phyloP scores from a whole-genome alignment of 2,797 vertebrate species.

The Rhynchotus rufescens region DNA sequence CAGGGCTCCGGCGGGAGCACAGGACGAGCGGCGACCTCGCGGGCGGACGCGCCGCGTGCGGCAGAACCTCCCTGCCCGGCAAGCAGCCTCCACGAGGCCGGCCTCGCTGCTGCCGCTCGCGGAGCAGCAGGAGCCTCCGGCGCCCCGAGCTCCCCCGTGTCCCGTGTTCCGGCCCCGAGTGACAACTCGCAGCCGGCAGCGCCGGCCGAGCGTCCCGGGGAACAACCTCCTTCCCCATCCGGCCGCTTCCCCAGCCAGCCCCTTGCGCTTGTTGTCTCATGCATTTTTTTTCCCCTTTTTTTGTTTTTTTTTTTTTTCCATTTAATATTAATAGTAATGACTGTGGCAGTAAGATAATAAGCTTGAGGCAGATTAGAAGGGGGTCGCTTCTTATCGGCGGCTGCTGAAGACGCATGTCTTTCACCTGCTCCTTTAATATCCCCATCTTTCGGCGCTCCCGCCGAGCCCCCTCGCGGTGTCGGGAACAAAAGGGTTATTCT shows the following conservation, averaged over 20 bases:
- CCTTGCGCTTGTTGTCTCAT: conserved; percentile 73
- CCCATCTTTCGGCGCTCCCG: conserved; percentile 81
- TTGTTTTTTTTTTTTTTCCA: conserved; percentile 53
- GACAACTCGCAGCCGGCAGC: too few relatives aligned
- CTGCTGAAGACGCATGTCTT: conserved; percentile 83
- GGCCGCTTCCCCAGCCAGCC: conserved; percentile 14
- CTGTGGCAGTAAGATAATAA: conserved; percentile 85
- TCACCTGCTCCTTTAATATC: conserved; percentile 87
- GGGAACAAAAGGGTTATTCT: conserved; percentile 87
- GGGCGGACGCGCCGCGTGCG: background rate
- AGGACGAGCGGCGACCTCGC: background rate
- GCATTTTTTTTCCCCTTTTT: background rate
- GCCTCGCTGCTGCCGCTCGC: too few relatives aligned
- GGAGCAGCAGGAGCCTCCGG: too few relatives aligned
- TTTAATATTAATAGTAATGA: conserved; percentile 88
- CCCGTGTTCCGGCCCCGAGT: too few relatives aligned
- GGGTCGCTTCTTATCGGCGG: conserved; percentile 82
- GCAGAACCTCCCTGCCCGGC: background rate
- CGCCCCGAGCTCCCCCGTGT: too few relatives aligned
- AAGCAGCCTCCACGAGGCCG: too few relatives aligned
- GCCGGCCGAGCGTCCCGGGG: too few relatives aligned
- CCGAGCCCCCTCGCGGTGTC: conserved; percentile 82
- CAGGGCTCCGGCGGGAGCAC: background rate
- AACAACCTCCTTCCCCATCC: too few relatives aligned
- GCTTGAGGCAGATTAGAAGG: conserved; percentile 84